Conservation (phyloP, 2,797 vertebrate genomes). For the Scolopax rusticola region DNA sequence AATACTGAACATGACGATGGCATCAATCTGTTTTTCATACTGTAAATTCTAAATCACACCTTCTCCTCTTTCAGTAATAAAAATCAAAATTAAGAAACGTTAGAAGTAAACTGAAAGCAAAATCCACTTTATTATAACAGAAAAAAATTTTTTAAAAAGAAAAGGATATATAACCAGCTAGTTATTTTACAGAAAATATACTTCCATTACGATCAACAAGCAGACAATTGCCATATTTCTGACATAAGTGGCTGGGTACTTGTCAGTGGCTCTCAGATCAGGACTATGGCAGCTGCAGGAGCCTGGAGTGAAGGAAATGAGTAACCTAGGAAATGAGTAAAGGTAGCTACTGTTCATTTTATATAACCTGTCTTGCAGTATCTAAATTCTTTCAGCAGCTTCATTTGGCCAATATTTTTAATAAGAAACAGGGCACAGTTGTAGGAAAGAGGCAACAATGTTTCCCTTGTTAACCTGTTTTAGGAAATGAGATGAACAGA, state of each 20-base stretch:
- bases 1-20: not conserved
- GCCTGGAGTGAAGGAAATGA: not conserved
- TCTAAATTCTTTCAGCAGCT: not conserved
- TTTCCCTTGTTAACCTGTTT: not conserved
- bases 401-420: not conserved
- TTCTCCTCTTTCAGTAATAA: not conserved
- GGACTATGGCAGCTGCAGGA: not conserved
- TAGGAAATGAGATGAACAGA: not conserved
- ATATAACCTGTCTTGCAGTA: not conserved
- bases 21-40: not conserved
- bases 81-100: not conserved
- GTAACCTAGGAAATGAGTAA: not conserved
- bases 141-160: not conserved
- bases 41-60: not conserved
- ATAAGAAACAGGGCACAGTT: not conserved
- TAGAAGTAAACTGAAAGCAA: not conserved
- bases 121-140: not conserved
- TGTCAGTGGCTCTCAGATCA: not conserved
- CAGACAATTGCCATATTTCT: not conserved
- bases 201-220: not conserved
- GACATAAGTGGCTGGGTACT: not conserved
- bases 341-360: not conserved
- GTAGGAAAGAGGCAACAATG: not conserved
- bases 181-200: not conserved
- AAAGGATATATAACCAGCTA: rapidly evolving